Evolutionary conservation across 2,888 invertebrate species (phyloP), one percentile per base, ranked within the genome.

Genomic region (Spodoptera littoralis): DNA sequence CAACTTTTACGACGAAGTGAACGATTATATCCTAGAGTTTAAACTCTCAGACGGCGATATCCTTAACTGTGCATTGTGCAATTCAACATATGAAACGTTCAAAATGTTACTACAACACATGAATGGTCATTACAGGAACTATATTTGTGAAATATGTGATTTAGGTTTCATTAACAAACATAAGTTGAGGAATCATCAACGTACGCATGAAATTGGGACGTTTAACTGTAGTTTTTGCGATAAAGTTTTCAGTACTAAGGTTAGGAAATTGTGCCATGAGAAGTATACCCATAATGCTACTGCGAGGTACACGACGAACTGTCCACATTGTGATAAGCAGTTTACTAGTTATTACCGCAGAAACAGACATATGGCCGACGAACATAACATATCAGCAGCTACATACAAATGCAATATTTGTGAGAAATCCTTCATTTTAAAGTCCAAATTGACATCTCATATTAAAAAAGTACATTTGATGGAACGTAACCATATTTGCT

Each of bases 71-170:
- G 92, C 90, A 0, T 51, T 93, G 0, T 94, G 94, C 46, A 70
- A 88, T 50, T 92, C 92, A 0, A 90, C 86, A 0, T 94, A 87
- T 58, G 93, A 92, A 52, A 92, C 93, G 0, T 93, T 93, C 36
- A 93, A 92, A 80, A 93, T 90, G 90, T 53, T 93, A 0, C 13
- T 91, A 0, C 92, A 93, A 65, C 94, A 94, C 13, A 93, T 94
- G 93, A 93, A 93, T 36, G 88, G 90, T 0, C 94, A 93, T 74
- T 93, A 92, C 54, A 85, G 93, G 24, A 93, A 93, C 56, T 93
- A 86, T 63, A 84, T 93, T 0, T 94, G 94, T 41, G 92, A 92
- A 1, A 85, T 88, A 0, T 94, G 94, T 54, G 92, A 93, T 61
- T 67, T 90, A 70, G 93, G 93, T 0, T 94, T 91, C 60, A 88